These are phyloP conservation scores for Chesias legatella DNA, from an alignment of 2,888 invertebrate species.

Conservation along the genomic window DNA sequence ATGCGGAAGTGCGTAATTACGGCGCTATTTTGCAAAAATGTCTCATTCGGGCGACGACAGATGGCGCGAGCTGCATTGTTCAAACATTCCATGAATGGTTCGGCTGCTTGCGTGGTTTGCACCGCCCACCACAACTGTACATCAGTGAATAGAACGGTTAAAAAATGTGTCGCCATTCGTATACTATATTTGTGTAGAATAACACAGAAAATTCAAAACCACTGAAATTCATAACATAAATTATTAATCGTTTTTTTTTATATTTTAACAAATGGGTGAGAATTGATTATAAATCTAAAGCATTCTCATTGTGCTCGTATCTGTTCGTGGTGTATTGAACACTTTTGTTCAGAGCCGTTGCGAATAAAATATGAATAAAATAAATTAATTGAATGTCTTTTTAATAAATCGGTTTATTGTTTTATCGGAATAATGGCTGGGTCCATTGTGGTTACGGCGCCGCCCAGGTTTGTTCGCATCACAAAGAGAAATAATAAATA, in stretches of 20 bases:
- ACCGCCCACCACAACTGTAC: constrained; percentile 51
- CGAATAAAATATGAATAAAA: constrained; percentile 76
- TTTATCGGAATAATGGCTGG: constrained; percentile 69
- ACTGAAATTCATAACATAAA: too few relatives aligned
- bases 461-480: constrained; percentile 61
- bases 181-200: too few relatives aligned
- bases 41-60: constrained; percentile 71
- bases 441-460: constrained; percentile 57
- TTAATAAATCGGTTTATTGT: constrained; percentile 77
- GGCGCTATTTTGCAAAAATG: constrained; percentile 73
- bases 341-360: constrained; percentile 59
- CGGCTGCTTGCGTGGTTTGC: constrained; percentile 55
- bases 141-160: constrained; percentile 16
- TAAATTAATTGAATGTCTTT: constrained; percentile 79
- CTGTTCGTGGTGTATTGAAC: constrained; percentile 49
- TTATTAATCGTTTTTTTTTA: too few relatives aligned
- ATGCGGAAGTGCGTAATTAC: constrained; percentile 75
- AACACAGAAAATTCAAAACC: too few relatives aligned
- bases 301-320: constrained; percentile 17
- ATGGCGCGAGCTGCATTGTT: constrained; percentile 65
- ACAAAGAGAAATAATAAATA: constrained; percentile 78
- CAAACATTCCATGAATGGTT: constrained; percentile 64
- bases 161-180: constrained; percentile 2
- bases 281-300: constrained; percentile 24
- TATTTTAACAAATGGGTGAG: constrained; percentile 22